Conservation (phyloP, 2,113 vertebrate species). For the Aegotheles bennettii region DNA sequence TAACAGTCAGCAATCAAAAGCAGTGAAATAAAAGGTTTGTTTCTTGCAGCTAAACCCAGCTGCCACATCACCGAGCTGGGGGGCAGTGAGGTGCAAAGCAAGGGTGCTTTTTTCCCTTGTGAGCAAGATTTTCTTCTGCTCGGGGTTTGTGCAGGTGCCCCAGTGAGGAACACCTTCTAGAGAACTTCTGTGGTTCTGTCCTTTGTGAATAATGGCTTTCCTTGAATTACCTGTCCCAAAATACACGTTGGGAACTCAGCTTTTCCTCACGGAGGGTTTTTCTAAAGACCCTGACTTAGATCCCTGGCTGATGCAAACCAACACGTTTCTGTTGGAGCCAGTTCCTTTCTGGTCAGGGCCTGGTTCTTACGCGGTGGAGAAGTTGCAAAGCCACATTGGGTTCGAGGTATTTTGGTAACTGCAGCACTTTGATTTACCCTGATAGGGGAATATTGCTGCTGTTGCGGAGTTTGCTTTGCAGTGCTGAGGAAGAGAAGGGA, state of each 20-base stretch:
- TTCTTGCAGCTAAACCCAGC: too few relatives aligned
- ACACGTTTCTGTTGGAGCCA: not conserved
- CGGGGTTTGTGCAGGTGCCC: not conserved
- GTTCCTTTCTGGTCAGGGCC: not conserved
- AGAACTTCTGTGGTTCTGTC: not conserved
- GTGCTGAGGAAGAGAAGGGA: not conserved
- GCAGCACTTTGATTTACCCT: not conserved
- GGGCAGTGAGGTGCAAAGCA: not conserved
- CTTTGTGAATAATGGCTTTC: not conserved
- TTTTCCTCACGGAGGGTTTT: not conserved
- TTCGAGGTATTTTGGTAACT: not conserved
- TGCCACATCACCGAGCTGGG: too few relatives aligned
- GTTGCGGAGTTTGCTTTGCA: not conserved
- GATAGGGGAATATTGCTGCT: not conserved
- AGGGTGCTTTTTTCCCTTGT: not conserved
- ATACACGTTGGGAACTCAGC: not conserved
- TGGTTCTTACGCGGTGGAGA: not conserved
- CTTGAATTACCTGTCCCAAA: not conserved
- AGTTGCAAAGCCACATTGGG: not conserved
- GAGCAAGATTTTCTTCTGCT: not conserved
- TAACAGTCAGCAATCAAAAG: not conserved
- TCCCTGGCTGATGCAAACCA: not conserved
- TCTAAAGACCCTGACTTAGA: not conserved
- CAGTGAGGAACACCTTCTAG: not conserved
- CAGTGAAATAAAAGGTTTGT: not conserved